phyloP scores from a whole-genome alignment of 2,888 invertebrate genomes.

The Leptura quadrifasciata region DNA sequence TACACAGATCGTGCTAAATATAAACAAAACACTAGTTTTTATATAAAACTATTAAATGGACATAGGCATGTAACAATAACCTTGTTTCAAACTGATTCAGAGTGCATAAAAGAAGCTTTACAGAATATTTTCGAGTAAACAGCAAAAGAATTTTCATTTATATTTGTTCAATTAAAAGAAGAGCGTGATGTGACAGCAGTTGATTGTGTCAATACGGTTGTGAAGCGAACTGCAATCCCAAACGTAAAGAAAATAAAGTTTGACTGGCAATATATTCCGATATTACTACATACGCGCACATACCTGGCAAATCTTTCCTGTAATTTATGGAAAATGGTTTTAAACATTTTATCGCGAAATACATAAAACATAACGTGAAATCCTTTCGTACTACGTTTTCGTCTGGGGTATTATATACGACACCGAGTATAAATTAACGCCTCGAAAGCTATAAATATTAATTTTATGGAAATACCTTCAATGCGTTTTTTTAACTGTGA shows the following conservation, averaged over 20 bases:
- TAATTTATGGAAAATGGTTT: constrained; percentile 1
- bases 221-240: background rate
- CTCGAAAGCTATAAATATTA: background rate
- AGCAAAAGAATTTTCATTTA: too few relatives aligned
- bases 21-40: too few relatives aligned
- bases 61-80: too few relatives aligned
- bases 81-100: too few relatives aligned
- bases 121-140: too few relatives aligned
- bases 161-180: background rate
- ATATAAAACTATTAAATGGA: too few relatives aligned
- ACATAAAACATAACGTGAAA: background rate
- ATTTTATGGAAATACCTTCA: background rate
- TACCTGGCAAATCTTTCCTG: constrained; percentile 2
- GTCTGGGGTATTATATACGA: background rate
- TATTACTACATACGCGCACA: background rate
- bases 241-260: background rate
- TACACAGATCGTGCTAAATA: too few relatives aligned
- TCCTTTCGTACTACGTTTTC: background rate
- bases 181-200: background rate
- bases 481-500: too few relatives aligned
- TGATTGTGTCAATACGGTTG: background rate
- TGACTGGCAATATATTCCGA: background rate
- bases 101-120: too few relatives aligned
- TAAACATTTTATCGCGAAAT: background rate
- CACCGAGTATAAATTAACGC: background rate